Base-by-base conservation (phyloP, 2,888 invertebrate genomes). In the Plebejus anna region DNA sequence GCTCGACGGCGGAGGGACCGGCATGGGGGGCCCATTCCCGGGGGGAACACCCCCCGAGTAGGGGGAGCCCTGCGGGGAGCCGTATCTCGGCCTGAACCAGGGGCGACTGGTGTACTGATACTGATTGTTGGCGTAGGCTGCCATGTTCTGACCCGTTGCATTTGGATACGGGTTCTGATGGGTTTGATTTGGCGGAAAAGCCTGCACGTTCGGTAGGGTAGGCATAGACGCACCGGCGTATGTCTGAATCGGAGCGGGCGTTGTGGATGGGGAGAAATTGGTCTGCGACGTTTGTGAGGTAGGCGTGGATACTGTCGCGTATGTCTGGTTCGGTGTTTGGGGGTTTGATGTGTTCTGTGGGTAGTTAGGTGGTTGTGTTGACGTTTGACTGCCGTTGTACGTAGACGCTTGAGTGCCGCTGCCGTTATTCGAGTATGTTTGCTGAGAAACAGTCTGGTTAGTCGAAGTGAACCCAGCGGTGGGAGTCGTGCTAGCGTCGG, bases 141-240 rank as follows among this genome's bases (percentile, higher is more conserved):
- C 93, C 85, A 93, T 84, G 80, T 93, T 93, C 76, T 93, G 93
- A 0, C 93, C 93, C 0, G 92, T 92, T 2, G 93, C 93, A 77
- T 93, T 93, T 0, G 93, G 93, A 76, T 93, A 93, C 0, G 92
- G 93, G 78, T 92, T 92, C 76, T 90, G 92, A 55, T 85, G 90
- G 79, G 91, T 91, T 76, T 89, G 91, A 73, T 86, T 89, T 0
- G 89, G 88, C 7, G 89, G 89, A 75, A 88, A 91, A 0, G 83
- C 85, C 42, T 22, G 22, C 22, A 91, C 85, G 71, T 88, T 91
- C 0, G 90, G 87, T 88, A 91, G 87, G 78, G 82, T 89, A 0
- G 89, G 86, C 55, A 89, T 82, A 77, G 85, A 87, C 66, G 86
- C 78, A 2, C 85, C 79, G 0, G 89, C 86, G 76, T 93, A 93